Base-by-base conservation (phyloP, 2,888 invertebrate genomes). In the Caenorhabditis uteleia region DNA sequence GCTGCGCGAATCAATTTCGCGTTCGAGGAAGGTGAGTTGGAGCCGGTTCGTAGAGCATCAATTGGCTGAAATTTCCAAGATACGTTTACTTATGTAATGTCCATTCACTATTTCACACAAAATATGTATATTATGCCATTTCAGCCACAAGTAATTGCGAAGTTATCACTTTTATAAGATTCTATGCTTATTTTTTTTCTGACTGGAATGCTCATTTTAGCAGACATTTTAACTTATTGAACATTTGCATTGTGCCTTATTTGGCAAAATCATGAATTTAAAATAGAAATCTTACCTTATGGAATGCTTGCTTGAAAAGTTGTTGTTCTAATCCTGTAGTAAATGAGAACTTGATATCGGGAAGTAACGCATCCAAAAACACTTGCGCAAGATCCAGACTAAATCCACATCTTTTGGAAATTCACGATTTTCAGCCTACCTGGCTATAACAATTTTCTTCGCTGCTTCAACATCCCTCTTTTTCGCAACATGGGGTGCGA, bases 281-380 rank as follows among this genome's bases (percentile, higher is more conserved):
- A 14, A 18, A 23, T 38, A 21, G n/a, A n/a, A n/a, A 31, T 20
- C 18, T 36, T 21, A 65, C 55, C 49, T 56, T 56, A 58, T 75
- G 66, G 50, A 75, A 75, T 10, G 59, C 60, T 25, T 69, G 54
- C 20, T 68, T 59, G 68, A 74, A 75, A 23, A 74, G 27, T 20
- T 57, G 51, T 34, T 55, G 53, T 34, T 76, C 76, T 18, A 76
- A 27, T 33, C 66, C 59, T 1, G 45, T 48, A 1, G 55, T 43
- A 40, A 70, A 72, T 12, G 62, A 57, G 60, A 59, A 61, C 12
- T 60, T 45, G n/a, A 70, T 31, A 43, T 74, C 66, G n/a, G 33
- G 43, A 8, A 58, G 25, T 10, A 71, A 39, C 12, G 65, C 16
- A 16, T 59, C 31, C 12, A 43, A 34, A 54, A 67, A 74, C 18